These are phyloP conservation scores for Stenchaetothrips biformis DNA, from an alignment of 2,888 invertebrate genomes.

Conservation along the genomic window DNA sequence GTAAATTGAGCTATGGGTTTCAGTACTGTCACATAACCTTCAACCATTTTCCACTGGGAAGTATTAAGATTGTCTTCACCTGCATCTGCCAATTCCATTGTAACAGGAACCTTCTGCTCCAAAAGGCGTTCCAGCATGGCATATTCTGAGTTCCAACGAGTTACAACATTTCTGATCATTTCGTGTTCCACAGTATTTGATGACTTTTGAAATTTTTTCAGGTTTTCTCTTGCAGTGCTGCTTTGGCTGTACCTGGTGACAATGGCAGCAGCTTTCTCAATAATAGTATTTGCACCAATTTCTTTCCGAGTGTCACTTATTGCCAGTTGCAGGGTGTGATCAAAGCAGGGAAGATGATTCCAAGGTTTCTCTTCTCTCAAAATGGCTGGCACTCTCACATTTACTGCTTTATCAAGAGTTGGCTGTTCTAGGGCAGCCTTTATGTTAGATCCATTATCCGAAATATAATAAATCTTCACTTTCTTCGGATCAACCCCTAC, in stretches of 20 bases:
- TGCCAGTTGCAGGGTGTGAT: background rate
- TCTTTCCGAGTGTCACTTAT: slow-evolving; percentile 7
- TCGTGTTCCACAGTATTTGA: background rate
- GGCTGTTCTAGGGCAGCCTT: no score
- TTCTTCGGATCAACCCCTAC: background rate
- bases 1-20: background rate
- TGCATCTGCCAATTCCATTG: background rate
- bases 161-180: slow-evolving; percentile 6
- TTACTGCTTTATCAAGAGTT: background rate
- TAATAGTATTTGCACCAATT: background rate
- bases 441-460: background rate
- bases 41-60: background rate
- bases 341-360: background rate
- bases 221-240: background rate
- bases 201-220: background rate
- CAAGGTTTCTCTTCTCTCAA: slow-evolving; percentile 1
- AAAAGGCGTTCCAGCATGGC: slow-evolving; percentile 3
- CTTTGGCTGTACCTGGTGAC: background rate
- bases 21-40: background rate
- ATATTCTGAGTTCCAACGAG: slow-evolving; percentile 6
- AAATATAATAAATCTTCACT: background rate
- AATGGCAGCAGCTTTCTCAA: background rate
- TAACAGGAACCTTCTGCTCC: slow-evolving; percentile 1
- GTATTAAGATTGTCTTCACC: background rate
- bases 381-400: background rate